Evolutionary conservation across 2,113 vertebrate genomes (phyloP).

Genomic region (Coreoperca whiteheadi): DNA sequence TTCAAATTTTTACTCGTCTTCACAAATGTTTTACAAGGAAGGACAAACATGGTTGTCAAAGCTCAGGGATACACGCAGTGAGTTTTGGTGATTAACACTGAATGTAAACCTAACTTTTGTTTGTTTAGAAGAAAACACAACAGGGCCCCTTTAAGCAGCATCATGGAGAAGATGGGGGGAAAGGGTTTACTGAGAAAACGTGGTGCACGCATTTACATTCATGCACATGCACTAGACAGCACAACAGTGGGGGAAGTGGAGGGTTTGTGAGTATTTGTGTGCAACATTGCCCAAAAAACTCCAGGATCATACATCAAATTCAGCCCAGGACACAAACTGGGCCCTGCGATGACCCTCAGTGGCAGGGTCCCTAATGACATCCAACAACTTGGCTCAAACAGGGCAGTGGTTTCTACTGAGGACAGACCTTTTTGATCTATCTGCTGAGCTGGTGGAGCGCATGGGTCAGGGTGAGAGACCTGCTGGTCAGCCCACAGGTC

Average conservation of each 20-base stretch:
- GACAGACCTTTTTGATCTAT: constrained; percentile 78
- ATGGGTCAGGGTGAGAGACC: constrained; percentile 83
- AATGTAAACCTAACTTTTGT: background rate
- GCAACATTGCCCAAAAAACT: constrained; percentile 52
- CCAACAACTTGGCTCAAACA: constrained; percentile 67
- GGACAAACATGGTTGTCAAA: background rate
- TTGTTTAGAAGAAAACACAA: constrained; percentile 7
- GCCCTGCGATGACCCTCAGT: constrained; percentile 70
- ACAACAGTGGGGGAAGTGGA: background rate
- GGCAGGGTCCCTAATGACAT: constrained; percentile 76
- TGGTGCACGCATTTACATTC: background rate
- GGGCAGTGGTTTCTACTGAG: constrained; percentile 68
- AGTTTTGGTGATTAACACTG: background rate
- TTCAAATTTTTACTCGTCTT: background rate
- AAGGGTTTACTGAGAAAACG: background rate
- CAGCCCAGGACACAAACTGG: constrained; percentile 59
- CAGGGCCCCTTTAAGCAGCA: constrained; percentile 6
- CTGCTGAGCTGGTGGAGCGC: constrained; percentile 79
- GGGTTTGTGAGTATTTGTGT: constrained; percentile 39
- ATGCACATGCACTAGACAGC: background rate
- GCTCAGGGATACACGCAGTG: background rate
- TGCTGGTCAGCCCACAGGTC: constrained; percentile 71
- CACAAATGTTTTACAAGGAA: background rate
- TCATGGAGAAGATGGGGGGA: background rate
- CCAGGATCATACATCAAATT: constrained; percentile 75